Base-by-base conservation (phyloP, 2,113 vertebrate genomes). In the Muntiacus muntjak region DNA sequence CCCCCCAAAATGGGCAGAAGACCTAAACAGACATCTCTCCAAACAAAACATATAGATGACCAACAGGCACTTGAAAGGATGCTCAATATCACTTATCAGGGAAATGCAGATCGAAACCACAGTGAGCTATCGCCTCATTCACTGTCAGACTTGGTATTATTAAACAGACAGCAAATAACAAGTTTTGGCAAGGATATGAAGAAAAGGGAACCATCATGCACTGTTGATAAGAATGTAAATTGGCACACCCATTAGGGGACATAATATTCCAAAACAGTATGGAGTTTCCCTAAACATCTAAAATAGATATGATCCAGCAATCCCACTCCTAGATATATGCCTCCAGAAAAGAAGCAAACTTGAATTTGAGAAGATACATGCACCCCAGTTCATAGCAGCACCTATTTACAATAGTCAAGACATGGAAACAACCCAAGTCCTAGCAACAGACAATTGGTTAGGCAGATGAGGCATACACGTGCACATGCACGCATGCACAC, bases 401-500 rank as follows among this genome's bases (percentile, higher is more conserved):
- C 21, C 21, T 40, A 8, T 55, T 40, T 83, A 36, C 12, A 83
- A 83, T 55, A 36, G 7, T 52, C 50, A 36, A 36, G 50, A 55
- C 50, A 36, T 25, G 33, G 33, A 54, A 83, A n/a, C 81, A 54
- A 36, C 50, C 33, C 81, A 55, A 36, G 81, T 36, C 81, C 81
- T 52, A 83, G 6, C 47, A 21, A 82, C 21, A 36, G 50, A 83
- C 50, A 55, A 0, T 36, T 83, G 81, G 81, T 83, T 83, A 36
- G 52, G 81, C 15, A 83, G 50, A 83, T 55, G 33, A 36, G 33
- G 21, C 4, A 0, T 52, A 23, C 1, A n/a, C 1, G 0, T 6
- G 33, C 5, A 7, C 9, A 0, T 3, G 9, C 28, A 1, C 0
- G 3, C 2, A 2, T 1, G 2, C 78, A 33, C 9, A 19, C 40